Base-by-base conservation (phyloP, 2,888 invertebrate species). In the Petrolisthes manimaculis region DNA sequence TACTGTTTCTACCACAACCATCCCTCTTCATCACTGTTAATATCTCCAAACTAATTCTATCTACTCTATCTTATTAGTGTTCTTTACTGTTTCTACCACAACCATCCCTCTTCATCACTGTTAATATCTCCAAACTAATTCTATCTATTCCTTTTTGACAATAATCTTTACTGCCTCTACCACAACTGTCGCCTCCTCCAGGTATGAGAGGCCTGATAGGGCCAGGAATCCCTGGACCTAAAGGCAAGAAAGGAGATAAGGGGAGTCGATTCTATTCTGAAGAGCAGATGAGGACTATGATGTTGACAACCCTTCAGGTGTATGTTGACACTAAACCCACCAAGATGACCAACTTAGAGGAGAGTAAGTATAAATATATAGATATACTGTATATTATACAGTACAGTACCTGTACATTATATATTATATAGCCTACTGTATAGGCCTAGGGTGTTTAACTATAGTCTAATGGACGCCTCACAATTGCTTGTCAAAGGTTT, bases 211-310 rank as follows among this genome's bases (percentile, higher is more conserved):
- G 90, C 0, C 83, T 80, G 4, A 37, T 71, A 21, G 90, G 90
- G 4, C 69, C 78, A 6, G 90, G 90, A 14, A 79, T 77, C 2
- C 85, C 85, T 53, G 90, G 90, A 5, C 88, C 86, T 14, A 55
- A 77, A 14, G 90, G 90, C 1, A 37, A 53, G 18, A 86, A 80
- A 6, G 90, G 90, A 2, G 54, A 83, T 24, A 89, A 89, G 69
- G 90, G 90, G 3, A 71, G 74, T 24, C 89, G 83, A 75, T 88
- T 88, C 74, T 90, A 89, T 86, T 84, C 85, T 8, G 85, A 87
- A 24, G 90, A 89, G 79, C 87, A 90, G n/a, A 85, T 90, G 14
- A 85, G 89, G 51, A 87, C 87, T 3, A 81, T 89, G 81, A 83
- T 90, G n/a, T 83, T 90, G n/a, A 83, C 89, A 1, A 81, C 90